A percentile compares a stretch with the other conserved stretches of the same genome.
Evolutionary conservation across 2,113 vertebrate genomes (phyloP).

Genomic region (Elanus axillaris): DNA sequence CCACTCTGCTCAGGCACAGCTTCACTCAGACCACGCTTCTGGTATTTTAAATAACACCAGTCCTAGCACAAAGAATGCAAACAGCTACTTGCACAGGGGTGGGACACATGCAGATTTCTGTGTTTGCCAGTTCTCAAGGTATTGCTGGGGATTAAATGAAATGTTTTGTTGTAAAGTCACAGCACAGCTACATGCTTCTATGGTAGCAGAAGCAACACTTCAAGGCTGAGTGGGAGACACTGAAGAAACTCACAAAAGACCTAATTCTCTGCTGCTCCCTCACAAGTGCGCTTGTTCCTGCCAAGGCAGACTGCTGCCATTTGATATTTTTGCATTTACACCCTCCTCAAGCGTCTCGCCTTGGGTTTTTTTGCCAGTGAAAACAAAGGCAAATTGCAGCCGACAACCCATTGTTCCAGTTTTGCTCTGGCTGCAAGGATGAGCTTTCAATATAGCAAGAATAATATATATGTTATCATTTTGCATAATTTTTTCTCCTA

Average conservation of each 20-base stretch:
- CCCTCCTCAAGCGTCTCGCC: background rate
- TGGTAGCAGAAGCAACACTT: background rate
- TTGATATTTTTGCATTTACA: background rate
- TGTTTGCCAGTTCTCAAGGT: background rate
- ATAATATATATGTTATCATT: background rate
- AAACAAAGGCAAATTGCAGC: background rate
- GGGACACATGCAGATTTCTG: accelerated
- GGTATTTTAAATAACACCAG: background rate
- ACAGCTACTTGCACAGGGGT: background rate
- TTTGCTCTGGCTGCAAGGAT: background rate
- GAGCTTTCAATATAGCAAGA: background rate
- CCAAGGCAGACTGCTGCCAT: background rate
- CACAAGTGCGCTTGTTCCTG: accelerated
- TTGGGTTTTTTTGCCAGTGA: background rate
- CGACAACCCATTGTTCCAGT: background rate
- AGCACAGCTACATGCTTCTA: background rate
- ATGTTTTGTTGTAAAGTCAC: background rate
- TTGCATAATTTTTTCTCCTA: background rate
- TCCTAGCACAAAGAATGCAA: background rate
- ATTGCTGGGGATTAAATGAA: background rate
- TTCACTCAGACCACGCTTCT: background rate
- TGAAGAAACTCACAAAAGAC: background rate
- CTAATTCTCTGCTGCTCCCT: background rate
- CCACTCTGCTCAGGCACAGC: background rate
- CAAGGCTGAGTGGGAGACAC: background rate